Evolutionary conservation across 2,113 vertebrate genomes (phyloP).

Genomic region (Myotis lucifugus): DNA sequence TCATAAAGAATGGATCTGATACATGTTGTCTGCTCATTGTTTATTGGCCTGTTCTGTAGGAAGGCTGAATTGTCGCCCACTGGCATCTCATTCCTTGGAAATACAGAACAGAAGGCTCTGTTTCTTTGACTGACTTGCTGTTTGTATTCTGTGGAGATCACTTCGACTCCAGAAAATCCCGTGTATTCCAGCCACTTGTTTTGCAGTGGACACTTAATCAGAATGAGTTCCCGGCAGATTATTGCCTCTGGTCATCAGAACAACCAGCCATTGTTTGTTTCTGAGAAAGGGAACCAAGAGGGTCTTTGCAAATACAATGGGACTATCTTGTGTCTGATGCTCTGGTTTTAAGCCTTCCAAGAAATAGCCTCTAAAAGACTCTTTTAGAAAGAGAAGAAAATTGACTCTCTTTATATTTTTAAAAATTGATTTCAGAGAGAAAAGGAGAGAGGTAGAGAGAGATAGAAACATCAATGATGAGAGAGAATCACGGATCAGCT

Average conservation of each 20-base stretch:
- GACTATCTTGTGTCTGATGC: neutral
- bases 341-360: neutral
- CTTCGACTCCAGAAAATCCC: neutral
- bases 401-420: no score
- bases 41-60: neutral
- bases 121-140: neutral
- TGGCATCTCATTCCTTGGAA: neutral
- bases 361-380: neutral
- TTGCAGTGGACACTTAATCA: neutral
- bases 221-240: neutral
- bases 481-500: no score
- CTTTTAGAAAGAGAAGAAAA: neutral
- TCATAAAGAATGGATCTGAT: neutral
- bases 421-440: no score
- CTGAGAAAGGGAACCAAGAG: neutral
- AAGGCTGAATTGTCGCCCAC: neutral
- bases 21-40: neutral
- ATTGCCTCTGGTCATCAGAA: neutral
- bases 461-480: no score
- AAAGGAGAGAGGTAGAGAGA: no score
- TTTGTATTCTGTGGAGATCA: neutral
- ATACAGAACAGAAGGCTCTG: neutral
- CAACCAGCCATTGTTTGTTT: neutral
- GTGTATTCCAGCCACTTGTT: neutral
- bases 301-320: neutral